Conservation (phyloP, 2,888 invertebrate genomes). For the Gerosis bhagava region DNA sequence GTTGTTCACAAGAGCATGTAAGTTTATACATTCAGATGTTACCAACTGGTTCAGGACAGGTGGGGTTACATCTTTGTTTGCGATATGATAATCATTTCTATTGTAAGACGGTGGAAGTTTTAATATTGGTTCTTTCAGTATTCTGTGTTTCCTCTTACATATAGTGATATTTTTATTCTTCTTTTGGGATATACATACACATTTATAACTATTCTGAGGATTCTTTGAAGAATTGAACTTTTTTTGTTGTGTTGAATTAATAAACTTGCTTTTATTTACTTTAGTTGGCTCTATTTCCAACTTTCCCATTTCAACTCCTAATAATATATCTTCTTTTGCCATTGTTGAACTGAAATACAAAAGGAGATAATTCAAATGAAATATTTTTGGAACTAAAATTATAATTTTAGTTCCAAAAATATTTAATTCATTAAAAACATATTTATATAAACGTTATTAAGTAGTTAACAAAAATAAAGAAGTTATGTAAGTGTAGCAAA, state of each 20-base stretch:
- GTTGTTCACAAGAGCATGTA: conserved; percentile 66
- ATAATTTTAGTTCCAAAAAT: no score
- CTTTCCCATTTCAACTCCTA: conserved; percentile 78
- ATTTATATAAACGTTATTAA: no score
- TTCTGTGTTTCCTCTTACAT: conserved; percentile 67
- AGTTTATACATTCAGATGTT: conserved; percentile 52
- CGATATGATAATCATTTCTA: conserved; percentile 35
- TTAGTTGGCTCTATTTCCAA: conserved; percentile 79
- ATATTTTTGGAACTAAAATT: no score
- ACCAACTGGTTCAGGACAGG: conserved; percentile 30
- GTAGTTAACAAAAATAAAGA: no score
- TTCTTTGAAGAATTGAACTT: conserved; percentile 24
- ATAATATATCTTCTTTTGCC: conserved; percentile 72
- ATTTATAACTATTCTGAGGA: conserved; percentile 47
- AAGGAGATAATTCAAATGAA: neutral
- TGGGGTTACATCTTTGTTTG: conserved; percentile 37
- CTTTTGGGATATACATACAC: conserved; percentile 52
- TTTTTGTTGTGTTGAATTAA: conserved; percentile 38
- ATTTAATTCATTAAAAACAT: no score
- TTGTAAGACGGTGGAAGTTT: conserved; percentile 64
- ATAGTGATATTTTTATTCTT: conserved; percentile 49
- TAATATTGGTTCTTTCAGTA: conserved; percentile 81
- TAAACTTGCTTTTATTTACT: conserved; percentile 47
- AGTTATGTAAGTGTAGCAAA: no score
- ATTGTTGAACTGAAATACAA: conserved; percentile 38